Evolutionary conservation across 2,113 vertebrate genomes (phyloP), one percentile per base, ranked within the genome.

Genomic region (Catharus bicknelli): DNA sequence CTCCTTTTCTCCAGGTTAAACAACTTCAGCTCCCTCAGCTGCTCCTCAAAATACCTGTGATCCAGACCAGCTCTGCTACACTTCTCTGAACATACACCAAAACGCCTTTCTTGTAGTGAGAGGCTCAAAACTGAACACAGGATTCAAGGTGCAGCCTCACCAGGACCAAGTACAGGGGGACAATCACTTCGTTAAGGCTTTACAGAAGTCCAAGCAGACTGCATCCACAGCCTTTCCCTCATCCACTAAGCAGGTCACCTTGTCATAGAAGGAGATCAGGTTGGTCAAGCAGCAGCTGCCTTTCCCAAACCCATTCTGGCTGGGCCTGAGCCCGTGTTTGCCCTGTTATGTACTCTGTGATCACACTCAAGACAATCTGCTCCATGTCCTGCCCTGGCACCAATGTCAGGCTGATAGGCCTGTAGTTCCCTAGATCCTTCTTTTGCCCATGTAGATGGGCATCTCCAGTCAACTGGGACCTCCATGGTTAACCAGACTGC

Each of bases 291-390:
- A 63, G 43, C 29, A 78, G 19, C 22, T 58, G 59, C n/a, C 20
- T 78, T 78, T 83, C 83, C 16, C 42, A 63, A 83, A 79, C 5
- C 14, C 3, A 4, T 19, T 2, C 11, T 87, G 73, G 14, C 29
- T 62, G 36, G 12, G 5, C 61, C 55, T 20, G 27, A 48, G 43
- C 30, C 5, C 32, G 5, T 40, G 16, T 3, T 70, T 70, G 23
- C 16, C 27, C n/a, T n/a, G 23, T 38, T 54, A 13, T 0, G 0
- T 70, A 25, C 29, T 25, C n/a, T 1, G 3, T 53, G 29, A 16
- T 51, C 48, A 26, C 50, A 51, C 15, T 55, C 36, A 32, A 3
- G 32, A 5, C 16, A 30, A 40, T 47, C 25, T 57, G 23, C n/a
- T 86, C 42, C 43, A 13, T 40, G 34, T 7, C 25, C 18, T 61